Conservation (phyloP, 2,888 invertebrate species). For the Bunonema sp. region DNA sequence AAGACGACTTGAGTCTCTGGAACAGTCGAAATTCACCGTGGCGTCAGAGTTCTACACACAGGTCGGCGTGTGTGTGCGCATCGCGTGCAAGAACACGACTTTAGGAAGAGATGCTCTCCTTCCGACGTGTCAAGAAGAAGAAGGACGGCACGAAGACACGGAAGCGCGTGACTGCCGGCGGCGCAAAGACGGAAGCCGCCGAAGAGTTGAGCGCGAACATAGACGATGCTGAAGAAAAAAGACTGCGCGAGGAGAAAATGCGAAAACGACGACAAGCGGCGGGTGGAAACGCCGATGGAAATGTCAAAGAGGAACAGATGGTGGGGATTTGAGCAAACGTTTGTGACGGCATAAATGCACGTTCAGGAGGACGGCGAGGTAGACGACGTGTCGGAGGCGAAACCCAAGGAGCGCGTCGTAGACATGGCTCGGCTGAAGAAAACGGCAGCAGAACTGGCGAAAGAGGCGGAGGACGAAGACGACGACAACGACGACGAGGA, state of each 20-base stretch:
- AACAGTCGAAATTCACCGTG: constrained; percentile 48
- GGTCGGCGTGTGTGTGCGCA: constrained; percentile 1
- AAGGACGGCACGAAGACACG: constrained; percentile 26
- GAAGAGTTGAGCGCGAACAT: too few relatives aligned
- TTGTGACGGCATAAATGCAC: not conserved
- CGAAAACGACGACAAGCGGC: constrained; percentile 1
- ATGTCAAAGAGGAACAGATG: constrained; percentile 1
- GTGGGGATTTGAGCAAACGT: not conserved
- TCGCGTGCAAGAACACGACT: too few relatives aligned
- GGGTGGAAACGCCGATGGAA: not conserved
- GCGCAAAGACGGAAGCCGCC: too few relatives aligned
- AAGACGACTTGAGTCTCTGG: constrained; percentile 57
- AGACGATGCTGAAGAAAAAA: constrained; percentile 13
- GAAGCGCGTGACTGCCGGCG: too few relatives aligned
- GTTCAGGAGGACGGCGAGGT: constrained; percentile 4
- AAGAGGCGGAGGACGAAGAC: constrained; percentile 16
- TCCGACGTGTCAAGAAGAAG: constrained; percentile 40
- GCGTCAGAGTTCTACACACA: constrained; percentile 73
- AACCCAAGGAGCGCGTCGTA: constrained; percentile 8
- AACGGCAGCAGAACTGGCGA: constrained; percentile 4
- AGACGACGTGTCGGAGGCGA: constrained; percentile 5
- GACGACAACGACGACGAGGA: too few relatives aligned
- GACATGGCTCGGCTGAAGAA: constrained; percentile 15
- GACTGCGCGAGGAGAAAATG: constrained; percentile 11
- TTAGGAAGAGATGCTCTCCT: constrained; percentile 59